Conservation (phyloP, 2,113 vertebrate genomes). For the Labeo rohita region DNA sequence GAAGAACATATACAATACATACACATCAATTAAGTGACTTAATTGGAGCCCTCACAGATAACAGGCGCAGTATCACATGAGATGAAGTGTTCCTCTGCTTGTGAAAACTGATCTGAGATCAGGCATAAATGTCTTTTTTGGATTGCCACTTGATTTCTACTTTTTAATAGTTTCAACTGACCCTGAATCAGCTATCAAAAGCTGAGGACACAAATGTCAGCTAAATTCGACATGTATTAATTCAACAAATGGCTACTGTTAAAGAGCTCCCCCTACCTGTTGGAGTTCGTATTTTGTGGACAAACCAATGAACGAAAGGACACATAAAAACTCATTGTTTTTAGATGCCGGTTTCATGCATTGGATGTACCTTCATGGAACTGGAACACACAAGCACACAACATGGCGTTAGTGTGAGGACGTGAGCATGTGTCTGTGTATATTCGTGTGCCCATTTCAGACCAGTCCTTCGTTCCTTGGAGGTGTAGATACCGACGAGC, state of each 20-base stretch:
- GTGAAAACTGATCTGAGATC: slow-evolving; percentile 11
- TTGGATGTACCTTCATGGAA: slow-evolving; percentile 71
- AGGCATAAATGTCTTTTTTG: neutral
- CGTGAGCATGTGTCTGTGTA: slow-evolving; percentile 62
- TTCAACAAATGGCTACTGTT: slow-evolving; percentile 62
- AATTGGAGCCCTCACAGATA: slow-evolving; percentile 72
- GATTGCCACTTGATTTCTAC: neutral
- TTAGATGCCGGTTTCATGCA: slow-evolving; percentile 65
- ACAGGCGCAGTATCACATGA: slow-evolving; percentile 7
- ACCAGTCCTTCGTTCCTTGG: slow-evolving; percentile 65
- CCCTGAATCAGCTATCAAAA: neutral
- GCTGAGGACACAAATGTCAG: neutral
- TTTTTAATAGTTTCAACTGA: neutral
- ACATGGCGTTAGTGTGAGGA: slow-evolving; percentile 62
- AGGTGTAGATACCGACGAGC: slow-evolving; percentile 57
- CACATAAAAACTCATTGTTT: slow-evolving; percentile 61
- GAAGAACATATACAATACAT: slow-evolving; percentile 64
- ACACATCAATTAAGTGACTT: slow-evolving; percentile 74
- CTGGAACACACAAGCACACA: slow-evolving; percentile 73
- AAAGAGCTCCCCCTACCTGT: slow-evolving; percentile 80
- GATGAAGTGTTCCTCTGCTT: neutral
- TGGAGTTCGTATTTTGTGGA: slow-evolving; percentile 68
- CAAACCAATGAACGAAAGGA: slow-evolving; percentile 69
- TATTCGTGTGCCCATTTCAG: slow-evolving; percentile 56
- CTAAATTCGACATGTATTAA: neutral